Evolutionary conservation across 2,113 vertebrate genomes (phyloP).

Genomic region (Clarias macrocephalus): DNA sequence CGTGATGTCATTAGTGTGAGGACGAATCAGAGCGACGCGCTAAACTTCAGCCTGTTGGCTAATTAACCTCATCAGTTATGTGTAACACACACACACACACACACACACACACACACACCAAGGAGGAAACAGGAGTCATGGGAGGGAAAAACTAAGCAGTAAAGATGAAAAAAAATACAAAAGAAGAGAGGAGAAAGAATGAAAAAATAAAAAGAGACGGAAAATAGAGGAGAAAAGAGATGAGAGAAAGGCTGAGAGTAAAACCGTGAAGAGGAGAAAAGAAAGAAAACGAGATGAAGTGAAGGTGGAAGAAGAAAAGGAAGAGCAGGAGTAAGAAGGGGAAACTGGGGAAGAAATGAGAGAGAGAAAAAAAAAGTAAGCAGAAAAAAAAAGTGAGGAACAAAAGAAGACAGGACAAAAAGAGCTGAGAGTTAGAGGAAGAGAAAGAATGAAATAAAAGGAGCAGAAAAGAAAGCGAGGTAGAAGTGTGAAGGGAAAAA

Average conservation of each 20-base stretch:
- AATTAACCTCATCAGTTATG: constrained; percentile 16
- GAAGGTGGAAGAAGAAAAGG: neutral
- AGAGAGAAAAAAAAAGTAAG: neutral
- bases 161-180: neutral
- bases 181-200: neutral
- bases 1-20: too few species aligned
- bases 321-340: neutral
- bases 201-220: too few species aligned
- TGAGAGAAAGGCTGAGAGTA: neutral
- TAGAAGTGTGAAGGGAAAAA: neutral
- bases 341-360: neutral
- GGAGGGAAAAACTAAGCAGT: too few species aligned
- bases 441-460: neutral
- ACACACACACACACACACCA: neutral
- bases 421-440: too few species aligned
- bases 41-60: neutral
- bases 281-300: neutral
- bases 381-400: neutral
- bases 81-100: neutral
- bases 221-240: neutral
- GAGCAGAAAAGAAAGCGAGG: neutral
- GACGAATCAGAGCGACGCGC: neutral
- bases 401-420: neutral
- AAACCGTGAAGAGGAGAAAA: neutral
- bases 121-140: too few species aligned